Percentiles rank a stretch among this genome's conserved stretches.
Conservation (phyloP, 2,113 vertebrate genomes). For the Plecotus auritus region DNA sequence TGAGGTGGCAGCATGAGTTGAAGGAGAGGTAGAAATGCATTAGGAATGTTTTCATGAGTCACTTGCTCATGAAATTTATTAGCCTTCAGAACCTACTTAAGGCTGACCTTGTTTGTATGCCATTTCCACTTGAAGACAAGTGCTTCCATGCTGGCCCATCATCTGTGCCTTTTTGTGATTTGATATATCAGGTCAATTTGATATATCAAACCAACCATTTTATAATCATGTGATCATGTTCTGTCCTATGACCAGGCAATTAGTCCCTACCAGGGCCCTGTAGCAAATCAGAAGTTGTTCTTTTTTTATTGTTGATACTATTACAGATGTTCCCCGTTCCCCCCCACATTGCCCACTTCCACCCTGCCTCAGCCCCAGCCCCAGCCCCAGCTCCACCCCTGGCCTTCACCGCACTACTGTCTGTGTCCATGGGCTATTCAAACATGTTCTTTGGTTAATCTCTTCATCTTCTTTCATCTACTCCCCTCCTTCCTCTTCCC, state of each 20-base stretch:
- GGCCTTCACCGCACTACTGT: background rate
- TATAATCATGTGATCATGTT: background rate
- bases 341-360: background rate
- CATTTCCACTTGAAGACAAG: background rate
- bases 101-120: background rate
- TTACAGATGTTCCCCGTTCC: background rate
- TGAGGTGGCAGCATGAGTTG: background rate
- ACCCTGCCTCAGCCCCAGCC: background rate
- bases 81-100: background rate
- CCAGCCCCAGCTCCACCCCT: background rate
- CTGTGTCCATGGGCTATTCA: background rate
- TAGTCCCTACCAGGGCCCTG: background rate
- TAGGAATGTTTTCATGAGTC: background rate
- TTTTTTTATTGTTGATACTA: background rate
- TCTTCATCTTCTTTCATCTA: background rate
- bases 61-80: background rate
- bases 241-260: background rate
- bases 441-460: background rate
- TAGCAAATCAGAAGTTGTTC: background rate
- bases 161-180: background rate
- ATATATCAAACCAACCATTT: background rate
- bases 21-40: background rate
- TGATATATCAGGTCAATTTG: background rate
- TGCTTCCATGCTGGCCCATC: background rate
- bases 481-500: background rate